Evolutionary conservation across 53 echinoderm and acorn worm species (phyloP).

Genomic region (Temnopleurus reevesii): DNA sequence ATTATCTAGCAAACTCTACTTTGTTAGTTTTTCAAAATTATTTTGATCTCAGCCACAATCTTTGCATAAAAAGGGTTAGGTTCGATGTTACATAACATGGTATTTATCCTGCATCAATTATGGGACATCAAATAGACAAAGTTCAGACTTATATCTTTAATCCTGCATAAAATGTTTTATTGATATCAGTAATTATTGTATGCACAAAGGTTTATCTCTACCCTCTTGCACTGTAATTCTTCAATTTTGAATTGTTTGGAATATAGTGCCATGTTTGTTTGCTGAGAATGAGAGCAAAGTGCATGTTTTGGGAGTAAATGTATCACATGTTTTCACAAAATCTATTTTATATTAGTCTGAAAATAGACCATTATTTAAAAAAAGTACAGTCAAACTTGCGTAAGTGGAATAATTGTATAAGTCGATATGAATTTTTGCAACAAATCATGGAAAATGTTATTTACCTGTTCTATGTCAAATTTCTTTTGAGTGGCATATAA

Average conservation of each 20-base stretch:
- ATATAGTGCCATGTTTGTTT: background rate
- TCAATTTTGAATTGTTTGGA: background rate
- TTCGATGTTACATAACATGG: background rate
- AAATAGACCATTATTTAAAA: background rate
- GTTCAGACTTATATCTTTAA: background rate
- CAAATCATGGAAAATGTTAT: no score
- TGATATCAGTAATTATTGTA: slow-evolving; percentile 47
- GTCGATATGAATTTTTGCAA: no score
- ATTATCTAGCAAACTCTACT: slow-evolving; percentile 4
- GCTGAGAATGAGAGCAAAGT: background rate
- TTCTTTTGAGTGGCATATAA: no score
- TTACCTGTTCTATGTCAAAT: no score
- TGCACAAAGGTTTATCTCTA: slow-evolving; percentile 13
- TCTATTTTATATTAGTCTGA: background rate
- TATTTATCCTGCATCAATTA: slow-evolving; percentile 43
- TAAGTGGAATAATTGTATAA: no score
- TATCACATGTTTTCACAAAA: slow-evolving; percentile 13
- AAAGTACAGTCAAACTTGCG: no score
- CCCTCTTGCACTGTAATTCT: background rate
- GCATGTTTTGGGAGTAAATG: background rate
- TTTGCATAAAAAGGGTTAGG: background rate
- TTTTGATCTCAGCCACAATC: slow-evolving; percentile 25
- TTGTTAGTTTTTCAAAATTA: slow-evolving; percentile 40
- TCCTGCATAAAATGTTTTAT: slow-evolving; percentile 48
- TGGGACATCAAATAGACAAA: slow-evolving; percentile 4